A percentile compares a stretch with the other conserved stretches of the same genome.
Conservation (phyloP, 2,888 invertebrate species). For the Noctua janthina region DNA sequence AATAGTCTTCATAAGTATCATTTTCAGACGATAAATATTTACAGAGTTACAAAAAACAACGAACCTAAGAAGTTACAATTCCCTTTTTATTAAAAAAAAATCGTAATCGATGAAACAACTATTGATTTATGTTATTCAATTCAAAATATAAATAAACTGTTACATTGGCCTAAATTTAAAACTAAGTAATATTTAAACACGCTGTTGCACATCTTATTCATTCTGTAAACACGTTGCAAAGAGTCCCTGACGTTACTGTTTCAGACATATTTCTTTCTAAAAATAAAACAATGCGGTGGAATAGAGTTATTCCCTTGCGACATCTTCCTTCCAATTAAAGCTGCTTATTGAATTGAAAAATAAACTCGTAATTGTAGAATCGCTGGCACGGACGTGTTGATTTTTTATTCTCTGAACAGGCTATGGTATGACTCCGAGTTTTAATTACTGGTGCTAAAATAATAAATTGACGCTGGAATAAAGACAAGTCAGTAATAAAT, state of each 20-base stretch:
- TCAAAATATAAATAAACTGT: not conserved
- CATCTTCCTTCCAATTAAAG: not conserved
- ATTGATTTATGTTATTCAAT: not conserved
- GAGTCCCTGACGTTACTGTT: not conserved
- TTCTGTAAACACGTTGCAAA: not conserved
- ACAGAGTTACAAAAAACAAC: not conserved
- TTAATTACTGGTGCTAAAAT: not conserved
- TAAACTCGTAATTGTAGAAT: not conserved
- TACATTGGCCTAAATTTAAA: not conserved
- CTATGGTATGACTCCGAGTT: not conserved
- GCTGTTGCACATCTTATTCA: not conserved
- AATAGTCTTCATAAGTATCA: not conserved
- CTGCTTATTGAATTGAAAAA: constrained; percentile 10
- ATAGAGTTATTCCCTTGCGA: not conserved
- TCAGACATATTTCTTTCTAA: not conserved
- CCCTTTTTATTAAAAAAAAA: not conserved
- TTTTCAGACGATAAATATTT: not conserved
- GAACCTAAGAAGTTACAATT: not conserved
- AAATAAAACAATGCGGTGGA: constrained; percentile 6
- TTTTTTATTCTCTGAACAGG: not conserved
- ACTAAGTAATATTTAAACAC: not conserved
- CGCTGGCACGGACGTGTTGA: not conserved
- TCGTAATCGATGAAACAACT: not conserved
- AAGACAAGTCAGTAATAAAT: not conserved
- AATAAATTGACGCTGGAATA: not conserved